Base-by-base conservation (phyloP, 1,140 invertebrate species). In the Batillaria attramentaria region DNA sequence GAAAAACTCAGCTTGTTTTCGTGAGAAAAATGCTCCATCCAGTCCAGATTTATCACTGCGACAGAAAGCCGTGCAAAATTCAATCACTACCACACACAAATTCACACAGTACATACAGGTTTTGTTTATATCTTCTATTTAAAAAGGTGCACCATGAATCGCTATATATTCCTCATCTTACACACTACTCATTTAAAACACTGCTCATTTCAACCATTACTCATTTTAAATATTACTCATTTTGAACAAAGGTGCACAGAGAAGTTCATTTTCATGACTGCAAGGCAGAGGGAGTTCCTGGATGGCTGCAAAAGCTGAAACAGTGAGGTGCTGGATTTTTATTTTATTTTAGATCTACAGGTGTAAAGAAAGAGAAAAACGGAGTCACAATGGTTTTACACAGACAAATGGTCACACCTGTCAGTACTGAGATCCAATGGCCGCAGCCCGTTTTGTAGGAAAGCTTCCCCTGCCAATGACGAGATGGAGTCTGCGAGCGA, bases 1-100 rank as follows among this genome's bases (percentile, higher is more conserved):
- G 87, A 97, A 96, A 60, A 96, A 92, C 91, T 97, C 96, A 1
- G 96, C 96, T 91, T 97, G 96, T 86, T 95, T 94, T 78, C 95
- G 94, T 2, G 95, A 96, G 69, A 87, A 87, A 43, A 83, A 87
- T 72, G 81, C 85, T 68, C 82, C 74, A 66, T 74, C 65, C 42
- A 79, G 46, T 72, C 79, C 80, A 35, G 57, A 72, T 28, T 35
- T 37, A 54, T 84, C 81, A 35, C 86, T 86, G 69, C n/a, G 54
- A 77, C 70, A 72, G 42, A 72, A 41, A 77, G 31, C 50, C 62
- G 37, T 28, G 16, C 42, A 72, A 50, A 5, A 54, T 31, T 35
- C 70, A 50, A 1, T 54, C 1, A 54, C 50, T n/a, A 54, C 50
- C 50, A 54, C 57, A 62, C 57, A 62, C 57, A 62, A 8, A 18